Evolutionary conservation across 2,797 vertebrate species (phyloP), one percentile per base, ranked within the genome.

Genomic region (Hoplostethus atlanticus): DNA sequence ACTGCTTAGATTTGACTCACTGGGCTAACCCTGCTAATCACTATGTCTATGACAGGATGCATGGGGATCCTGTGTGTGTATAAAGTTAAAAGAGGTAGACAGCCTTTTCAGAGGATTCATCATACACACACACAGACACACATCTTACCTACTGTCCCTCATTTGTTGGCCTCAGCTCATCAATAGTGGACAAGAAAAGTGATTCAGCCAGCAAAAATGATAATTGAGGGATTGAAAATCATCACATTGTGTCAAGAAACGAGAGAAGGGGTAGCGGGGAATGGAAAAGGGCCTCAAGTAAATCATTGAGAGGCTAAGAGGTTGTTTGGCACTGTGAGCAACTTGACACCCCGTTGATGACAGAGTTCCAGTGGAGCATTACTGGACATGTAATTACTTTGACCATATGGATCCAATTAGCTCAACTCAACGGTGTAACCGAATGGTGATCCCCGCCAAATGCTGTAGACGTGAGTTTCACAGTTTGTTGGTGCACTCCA

Each of bases 221-320:
- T 61, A 72, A 68, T 63, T 11, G 1, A 67, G 38, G 79, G 83
- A 88, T 63, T 85, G 60, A 84, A 86, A 92, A 85, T 85, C 59
- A 77, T 81, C 69, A 50, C 54, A 68, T 65, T n/a, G 53, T 77
- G 64, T 76, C 69, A 60, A 78, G 48, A 77, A 73, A 50, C 68
- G 69, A 75, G 21, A 68, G 69, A 72, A 21, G 54, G 80, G 61
- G 44, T 38, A 58, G 56, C 48, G 46, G 38, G 69, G 76, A 83
- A 76, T 57, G 58, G 54, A 69, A 60, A 44, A 65, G 79, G 9
- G 25, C 66, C 61, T 75, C 71, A 31, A 52, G 46, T 65, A 89
- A 91, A 89, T 88, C 85, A 83, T 87, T 92, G 79, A 47, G 58
- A 81, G 77, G 68, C 83, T 88, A 85, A 87, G 63, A 80, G 85